Evolutionary conservation across 1,140 invertebrate genomes (phyloP), one percentile per base, ranked within the genome.

Genomic region (Drosophila setifemur): DNA sequence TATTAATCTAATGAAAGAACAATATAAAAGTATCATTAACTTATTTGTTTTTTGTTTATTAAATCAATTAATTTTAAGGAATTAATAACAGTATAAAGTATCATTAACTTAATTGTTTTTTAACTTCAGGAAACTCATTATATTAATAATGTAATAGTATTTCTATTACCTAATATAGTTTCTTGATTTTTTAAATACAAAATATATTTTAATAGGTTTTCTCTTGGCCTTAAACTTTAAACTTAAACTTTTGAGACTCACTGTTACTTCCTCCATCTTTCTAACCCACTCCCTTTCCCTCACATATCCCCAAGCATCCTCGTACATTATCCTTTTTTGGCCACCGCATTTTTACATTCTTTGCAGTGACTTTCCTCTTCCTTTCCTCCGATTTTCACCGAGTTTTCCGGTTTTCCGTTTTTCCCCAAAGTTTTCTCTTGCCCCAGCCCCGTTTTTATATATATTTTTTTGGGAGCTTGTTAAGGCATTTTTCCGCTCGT

Each of bases 401-500:
- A 42, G 25, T 42, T 60, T 58, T 43, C 35, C 19, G 3, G 11
- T 9, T 19, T 12, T 52, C 12, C 28, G 29, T 11, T 57, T 57
- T 57, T 19, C 44, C n/a, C n/a, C n/a, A n/a, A n/a, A n/a, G n/a
- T n/a, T 33, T 33, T 33, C 11, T 1, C 31, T 6, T 6, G 31
- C 2, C 33, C 33, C 11, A 5, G 33, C 5, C 11, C 14, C 12
- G 11, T 4, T 25, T 23, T 12, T n/a, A 7, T 19, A 9, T 37
- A 54, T 63, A 58, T 37, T 68, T 31, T 47, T 43, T 26, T 44
- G 19, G 11, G 12, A 60, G 52, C 77, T 83, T 83, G 77, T 83
- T 82, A 78, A 73, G 75, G 73, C 75, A 75, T 75, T 85, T 81
- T 85, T 72, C 50, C 40, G 78, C 78, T 83, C 73, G 63, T 58